These are phyloP conservation scores for Lutjanus erythropterus DNA, from an alignment of 2,113 vertebrate species.

Conservation along the genomic window DNA sequence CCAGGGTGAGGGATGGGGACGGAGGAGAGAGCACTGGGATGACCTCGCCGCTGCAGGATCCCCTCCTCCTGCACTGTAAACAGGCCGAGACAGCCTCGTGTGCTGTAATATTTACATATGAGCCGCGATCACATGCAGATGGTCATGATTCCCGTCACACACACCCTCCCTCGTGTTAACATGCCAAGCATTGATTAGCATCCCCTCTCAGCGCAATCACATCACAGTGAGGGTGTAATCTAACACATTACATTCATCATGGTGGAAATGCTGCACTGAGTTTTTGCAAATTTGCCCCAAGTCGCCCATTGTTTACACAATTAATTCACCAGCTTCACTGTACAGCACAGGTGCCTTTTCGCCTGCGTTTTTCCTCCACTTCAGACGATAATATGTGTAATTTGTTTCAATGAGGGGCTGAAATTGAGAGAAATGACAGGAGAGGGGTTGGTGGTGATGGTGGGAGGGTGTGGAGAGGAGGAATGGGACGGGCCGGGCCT, in stretches of 20 bases:
- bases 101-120: slow-evolving; percentile 48
- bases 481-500: slow-evolving; percentile 65
- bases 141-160: slow-evolving; percentile 14
- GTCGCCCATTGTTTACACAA: slow-evolving; percentile 36
- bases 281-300: slow-evolving; percentile 37
- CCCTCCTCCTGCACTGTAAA: slow-evolving; percentile 28
- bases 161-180: not conserved
- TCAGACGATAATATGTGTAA: slow-evolving; percentile 32
- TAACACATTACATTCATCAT: slow-evolving; percentile 31
- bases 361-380: slow-evolving; percentile 20
- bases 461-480: slow-evolving; percentile 26
- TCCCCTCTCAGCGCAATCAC: slow-evolving; percentile 35
- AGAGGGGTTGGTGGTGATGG: not conserved
- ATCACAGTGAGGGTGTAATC: slow-evolving; percentile 34
- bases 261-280: not conserved
- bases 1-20: slow-evolving; percentile 61
- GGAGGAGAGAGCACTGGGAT: slow-evolving; percentile 59
- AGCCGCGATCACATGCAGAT: slow-evolving; percentile 46
- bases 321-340: slow-evolving; percentile 42
- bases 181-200: slow-evolving; percentile 40
- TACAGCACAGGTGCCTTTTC: slow-evolving; percentile 41
- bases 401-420: slow-evolving; percentile 45
- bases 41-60: slow-evolving; percentile 50
- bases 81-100: slow-evolving; percentile 21
- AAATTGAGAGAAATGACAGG: slow-evolving; percentile 23